phyloP scores from a whole-genome alignment of 2,888 invertebrate species.

The Synanthedon myopaeformis region DNA sequence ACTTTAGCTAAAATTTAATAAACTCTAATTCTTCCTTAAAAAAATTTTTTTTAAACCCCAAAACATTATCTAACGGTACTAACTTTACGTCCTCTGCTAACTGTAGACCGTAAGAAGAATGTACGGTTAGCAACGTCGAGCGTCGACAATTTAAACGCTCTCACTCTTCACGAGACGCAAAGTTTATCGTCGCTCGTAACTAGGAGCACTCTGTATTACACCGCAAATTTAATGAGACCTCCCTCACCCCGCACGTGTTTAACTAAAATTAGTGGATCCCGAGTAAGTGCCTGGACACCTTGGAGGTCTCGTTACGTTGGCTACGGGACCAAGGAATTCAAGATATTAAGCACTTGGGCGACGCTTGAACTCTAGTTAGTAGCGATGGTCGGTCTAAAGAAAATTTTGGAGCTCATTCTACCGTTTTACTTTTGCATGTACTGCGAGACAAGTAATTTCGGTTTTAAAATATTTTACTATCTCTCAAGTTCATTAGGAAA shows the following conservation, averaged over 20 bases:
- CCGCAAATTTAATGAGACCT: slow-evolving; percentile 30
- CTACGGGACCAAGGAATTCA: slow-evolving; percentile 41
- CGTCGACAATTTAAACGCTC: slow-evolving; percentile 64
- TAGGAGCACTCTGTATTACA: slow-evolving; percentile 35
- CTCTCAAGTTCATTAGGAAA: no score
- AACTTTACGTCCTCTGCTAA: slow-evolving; percentile 14
- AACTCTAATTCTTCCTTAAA: not conserved
- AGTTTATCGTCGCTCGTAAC: slow-evolving; percentile 65
- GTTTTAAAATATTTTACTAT: not conserved
- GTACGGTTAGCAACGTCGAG: slow-evolving; percentile 53
- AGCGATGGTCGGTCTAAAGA: slow-evolving; percentile 42
- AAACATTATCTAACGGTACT: not conserved
- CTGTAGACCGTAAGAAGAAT: slow-evolving; percentile 46
- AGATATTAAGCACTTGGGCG: slow-evolving; percentile 57
- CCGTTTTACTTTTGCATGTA: slow-evolving; percentile 1
- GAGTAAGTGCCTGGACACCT: slow-evolving; percentile 6
- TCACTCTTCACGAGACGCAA: slow-evolving; percentile 56
- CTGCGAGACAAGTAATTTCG: not conserved
- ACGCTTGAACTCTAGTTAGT: slow-evolving; percentile 54
- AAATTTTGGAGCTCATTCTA: slow-evolving; percentile 28
- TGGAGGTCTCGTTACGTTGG: slow-evolving; percentile 27
- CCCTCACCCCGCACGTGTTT: slow-evolving; percentile 14
- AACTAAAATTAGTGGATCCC: slow-evolving; percentile 10
- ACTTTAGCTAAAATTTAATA: no score
- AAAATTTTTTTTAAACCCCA: not conserved